A percentile compares a stretch with the other conserved stretches of the same genome.
phyloP scores from a whole-genome alignment of 1,140 invertebrate species.

The Scaptomyza hsui region DNA sequence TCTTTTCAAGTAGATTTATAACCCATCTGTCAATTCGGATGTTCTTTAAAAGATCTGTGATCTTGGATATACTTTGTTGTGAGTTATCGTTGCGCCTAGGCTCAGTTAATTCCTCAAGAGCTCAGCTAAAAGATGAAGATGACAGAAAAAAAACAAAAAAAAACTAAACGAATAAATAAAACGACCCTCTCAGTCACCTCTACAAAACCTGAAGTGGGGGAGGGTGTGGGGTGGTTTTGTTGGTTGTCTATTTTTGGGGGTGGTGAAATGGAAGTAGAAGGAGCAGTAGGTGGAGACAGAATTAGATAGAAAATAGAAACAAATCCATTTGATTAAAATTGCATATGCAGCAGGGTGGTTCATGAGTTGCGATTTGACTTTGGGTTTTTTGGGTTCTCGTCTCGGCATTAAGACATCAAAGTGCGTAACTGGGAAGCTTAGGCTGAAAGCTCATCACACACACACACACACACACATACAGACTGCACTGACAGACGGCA shows the following conservation, averaged over 20 bases:
- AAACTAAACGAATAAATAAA: constrained; percentile 40
- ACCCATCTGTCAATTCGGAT: constrained; percentile 4
- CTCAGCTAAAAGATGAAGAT: constrained; percentile 22
- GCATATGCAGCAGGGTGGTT: constrained; percentile 5
- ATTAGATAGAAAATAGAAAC: constrained; percentile 49
- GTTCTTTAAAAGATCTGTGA: background rate
- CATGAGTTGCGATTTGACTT: background rate
- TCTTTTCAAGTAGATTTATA: too few species aligned
- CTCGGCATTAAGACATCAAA: constrained; percentile 57
- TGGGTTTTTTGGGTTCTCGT: too few species aligned
- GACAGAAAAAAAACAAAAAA: background rate
- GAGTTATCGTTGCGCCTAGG: constrained; percentile 37
- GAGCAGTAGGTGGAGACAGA: background rate
- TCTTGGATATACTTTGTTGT: constrained; percentile 1
- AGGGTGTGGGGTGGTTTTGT: background rate
- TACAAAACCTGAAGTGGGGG: background rate
- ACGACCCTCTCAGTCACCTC: constrained; percentile 10
- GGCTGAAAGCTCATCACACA: too few species aligned
- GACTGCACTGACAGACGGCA: constrained; percentile 11
- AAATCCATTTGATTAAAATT: constrained; percentile 58
- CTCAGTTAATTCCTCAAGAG: constrained; percentile 31
- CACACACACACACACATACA: too few species aligned
- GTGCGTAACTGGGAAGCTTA: background rate
- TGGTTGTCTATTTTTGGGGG: constrained; percentile 34
- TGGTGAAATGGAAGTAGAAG: background rate